A percentile compares a stretch with the other conserved stretches of the same genome.
phyloP scores from a whole-genome alignment of 1,140 invertebrate species.

The Solenopsis fugax region DNA sequence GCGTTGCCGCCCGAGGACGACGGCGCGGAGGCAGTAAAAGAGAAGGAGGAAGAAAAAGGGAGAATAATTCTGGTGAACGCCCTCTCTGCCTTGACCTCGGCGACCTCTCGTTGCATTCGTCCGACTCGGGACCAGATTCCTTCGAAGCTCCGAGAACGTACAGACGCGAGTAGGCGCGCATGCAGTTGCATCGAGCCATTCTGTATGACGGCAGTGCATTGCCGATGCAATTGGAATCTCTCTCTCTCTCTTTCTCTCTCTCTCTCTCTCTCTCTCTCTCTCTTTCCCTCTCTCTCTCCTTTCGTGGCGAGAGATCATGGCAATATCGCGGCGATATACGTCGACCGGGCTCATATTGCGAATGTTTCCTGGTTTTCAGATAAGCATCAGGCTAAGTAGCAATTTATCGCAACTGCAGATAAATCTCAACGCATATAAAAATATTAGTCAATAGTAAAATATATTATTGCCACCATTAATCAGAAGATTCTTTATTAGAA shows the following conservation, averaged over 20 bases:
- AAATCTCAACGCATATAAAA: background rate
- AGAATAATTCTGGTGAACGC: slow-evolving; percentile 82
- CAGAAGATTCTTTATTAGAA: background rate
- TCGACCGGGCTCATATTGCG: background rate
- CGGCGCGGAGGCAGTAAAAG: slow-evolving; percentile 51
- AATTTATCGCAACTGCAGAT: background rate
- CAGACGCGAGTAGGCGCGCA: slow-evolving; percentile 27
- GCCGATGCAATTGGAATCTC: slow-evolving; percentile 36
- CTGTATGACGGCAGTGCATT: slow-evolving; percentile 20
- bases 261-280: background rate
- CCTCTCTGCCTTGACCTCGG: slow-evolving; percentile 79
- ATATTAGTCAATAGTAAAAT: background rate
- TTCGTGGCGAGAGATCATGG: background rate
- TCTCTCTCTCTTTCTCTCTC: slow-evolving; percentile 7
- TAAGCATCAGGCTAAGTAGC: background rate
- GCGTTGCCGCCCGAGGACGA: slow-evolving; percentile 30
- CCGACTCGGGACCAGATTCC: slow-evolving; percentile 76
- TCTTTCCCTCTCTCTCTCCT: background rate
- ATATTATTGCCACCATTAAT: background rate
- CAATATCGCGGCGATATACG: background rate
- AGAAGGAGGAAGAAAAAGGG: slow-evolving; percentile 72
- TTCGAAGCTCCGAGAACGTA: slow-evolving; percentile 60
- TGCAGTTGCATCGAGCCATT: slow-evolving; percentile 48
- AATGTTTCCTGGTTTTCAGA: slow-evolving; percentile 1
- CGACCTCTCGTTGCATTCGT: slow-evolving; percentile 73